phyloP scores from a whole-genome alignment of 2,113 vertebrate genomes.

The Macquaria ambigua region DNA sequence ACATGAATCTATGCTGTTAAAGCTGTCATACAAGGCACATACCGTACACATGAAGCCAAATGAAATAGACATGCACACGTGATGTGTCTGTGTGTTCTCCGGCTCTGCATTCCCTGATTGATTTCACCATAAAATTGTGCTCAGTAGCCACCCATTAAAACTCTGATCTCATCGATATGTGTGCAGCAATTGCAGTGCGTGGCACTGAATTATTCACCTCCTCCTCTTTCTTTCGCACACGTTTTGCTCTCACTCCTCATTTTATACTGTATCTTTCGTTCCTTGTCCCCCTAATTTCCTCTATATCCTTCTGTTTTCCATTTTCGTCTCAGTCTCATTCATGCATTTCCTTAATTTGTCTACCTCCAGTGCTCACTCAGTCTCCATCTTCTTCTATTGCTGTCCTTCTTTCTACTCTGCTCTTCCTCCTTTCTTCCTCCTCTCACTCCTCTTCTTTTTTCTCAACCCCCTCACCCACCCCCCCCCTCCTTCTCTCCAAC shows the following conservation, averaged over 20 bases:
- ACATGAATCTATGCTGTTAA: neutral
- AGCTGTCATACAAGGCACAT: neutral
- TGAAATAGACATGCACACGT: conserved; percentile 27
- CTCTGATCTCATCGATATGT: conserved; percentile 88
- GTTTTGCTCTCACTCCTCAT: conserved; percentile 56
- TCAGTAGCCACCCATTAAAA: conserved; percentile 90
- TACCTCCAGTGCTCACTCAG: conserved; percentile 28
- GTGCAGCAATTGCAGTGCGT: conserved; percentile 85
- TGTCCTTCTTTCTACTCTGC: conserved; percentile 19
- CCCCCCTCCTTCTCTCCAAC: neutral
- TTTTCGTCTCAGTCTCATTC: conserved; percentile 34
- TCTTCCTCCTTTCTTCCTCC: conserved; percentile 4
- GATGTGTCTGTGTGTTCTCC: conserved; percentile 51
- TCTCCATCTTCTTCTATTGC: conserved; percentile 52
- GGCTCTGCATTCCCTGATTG: conserved; percentile 85
- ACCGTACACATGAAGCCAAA: neutral
- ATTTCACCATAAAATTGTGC: conserved; percentile 90
- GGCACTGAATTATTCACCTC: conserved; percentile 88
- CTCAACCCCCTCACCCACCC: conserved; percentile 5
- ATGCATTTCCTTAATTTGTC: conserved; percentile 44
- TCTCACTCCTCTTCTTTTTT: conserved; percentile 20
- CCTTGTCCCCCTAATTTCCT: conserved; percentile 60
- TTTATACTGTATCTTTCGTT: conserved; percentile 46
- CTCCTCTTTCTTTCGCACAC: conserved; percentile 70
- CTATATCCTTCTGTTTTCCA: conserved; percentile 34